Evolutionary conservation across 53 echinoderm and acorn worm genomes (phyloP).

Genomic region (Astropecten irregularis): DNA sequence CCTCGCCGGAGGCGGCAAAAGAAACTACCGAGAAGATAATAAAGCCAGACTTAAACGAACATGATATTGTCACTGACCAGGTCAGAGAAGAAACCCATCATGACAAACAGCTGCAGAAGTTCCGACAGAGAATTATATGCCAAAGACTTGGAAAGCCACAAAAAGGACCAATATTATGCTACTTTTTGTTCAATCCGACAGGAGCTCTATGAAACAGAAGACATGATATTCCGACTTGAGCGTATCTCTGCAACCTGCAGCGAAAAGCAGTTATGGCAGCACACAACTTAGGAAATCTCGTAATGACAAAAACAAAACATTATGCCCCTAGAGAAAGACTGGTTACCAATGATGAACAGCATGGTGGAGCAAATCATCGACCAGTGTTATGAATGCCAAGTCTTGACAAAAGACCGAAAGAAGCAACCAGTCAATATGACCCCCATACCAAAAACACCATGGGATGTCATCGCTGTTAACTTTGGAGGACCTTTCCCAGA

Average conservation of each 20-base stretch:
- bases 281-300: slow-evolving; percentile 57
- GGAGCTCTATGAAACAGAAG: slow-evolving; percentile 44
- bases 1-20: slow-evolving; percentile 46
- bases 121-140: slow-evolving; percentile 15
- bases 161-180: slow-evolving; percentile 32
- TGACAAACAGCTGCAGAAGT: slow-evolving; percentile 41
- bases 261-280: slow-evolving; percentile 57
- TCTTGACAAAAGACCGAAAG: slow-evolving; percentile 56
- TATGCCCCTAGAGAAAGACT: slow-evolving; percentile 50
- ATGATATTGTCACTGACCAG: slow-evolving; percentile 39
- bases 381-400: slow-evolving; percentile 56
- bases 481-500: slow-evolving; percentile 66
- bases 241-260: slow-evolving; percentile 34
- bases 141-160: slow-evolving; percentile 25
- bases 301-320: slow-evolving; percentile 60
- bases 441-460: slow-evolving; percentile 53
- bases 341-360: slow-evolving; percentile 59
- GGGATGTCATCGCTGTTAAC: slow-evolving; percentile 38
- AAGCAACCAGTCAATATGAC: slow-evolving; percentile 59
- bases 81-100: slow-evolving; percentile 43
- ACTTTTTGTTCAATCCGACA: slow-evolving; percentile 15
- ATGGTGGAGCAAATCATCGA: slow-evolving; percentile 51
- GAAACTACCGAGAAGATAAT: slow-evolving; percentile 53
- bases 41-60: slow-evolving; percentile 27
- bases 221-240: slow-evolving; percentile 40